Evolutionary conservation across 2,113 vertebrate genomes (phyloP).

Genomic region (Ornithorhynchus anatinus): DNA sequence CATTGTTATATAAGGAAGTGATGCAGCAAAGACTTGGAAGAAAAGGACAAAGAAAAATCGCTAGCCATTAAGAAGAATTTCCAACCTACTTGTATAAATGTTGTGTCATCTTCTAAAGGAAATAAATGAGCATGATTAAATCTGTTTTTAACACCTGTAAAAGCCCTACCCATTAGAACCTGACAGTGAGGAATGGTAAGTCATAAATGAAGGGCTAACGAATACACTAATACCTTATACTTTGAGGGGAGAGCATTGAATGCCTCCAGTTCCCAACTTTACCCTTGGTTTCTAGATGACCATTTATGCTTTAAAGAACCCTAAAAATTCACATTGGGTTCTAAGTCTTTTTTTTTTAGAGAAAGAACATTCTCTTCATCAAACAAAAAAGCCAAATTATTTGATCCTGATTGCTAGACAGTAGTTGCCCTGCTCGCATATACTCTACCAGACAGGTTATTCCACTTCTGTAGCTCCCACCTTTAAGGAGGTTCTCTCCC

Average conservation of each 20-base stretch:
- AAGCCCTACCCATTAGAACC: constrained; percentile 12
- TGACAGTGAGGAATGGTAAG: constrained; percentile 14
- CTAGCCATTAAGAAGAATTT: neutral
- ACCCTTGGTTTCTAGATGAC: neutral
- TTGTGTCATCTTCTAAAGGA: neutral
- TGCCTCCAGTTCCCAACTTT: neutral
- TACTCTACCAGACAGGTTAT: constrained; percentile 54
- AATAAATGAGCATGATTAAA: neutral
- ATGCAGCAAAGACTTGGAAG: neutral
- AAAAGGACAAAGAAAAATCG: neutral
- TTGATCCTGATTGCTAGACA: constrained; percentile 28
- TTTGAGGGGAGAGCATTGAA: constrained; percentile 11
- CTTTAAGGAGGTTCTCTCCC: constrained; percentile 34
- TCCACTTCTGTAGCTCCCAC: constrained; percentile 38
- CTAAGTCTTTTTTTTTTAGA: neutral
- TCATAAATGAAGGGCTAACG: constrained; percentile 17
- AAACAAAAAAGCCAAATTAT: neutral
- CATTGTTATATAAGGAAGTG: neutral
- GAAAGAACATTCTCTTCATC: neutral
- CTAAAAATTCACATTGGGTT: neutral
- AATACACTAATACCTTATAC: constrained; percentile 12
- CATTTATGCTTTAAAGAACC: neutral
- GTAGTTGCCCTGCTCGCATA: neutral
- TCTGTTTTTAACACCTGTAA: neutral
- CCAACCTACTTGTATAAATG: neutral